Evolutionary conservation across 2,888 invertebrate species (phyloP).

Genomic region (Sphaerophoria rueppellii): DNA sequence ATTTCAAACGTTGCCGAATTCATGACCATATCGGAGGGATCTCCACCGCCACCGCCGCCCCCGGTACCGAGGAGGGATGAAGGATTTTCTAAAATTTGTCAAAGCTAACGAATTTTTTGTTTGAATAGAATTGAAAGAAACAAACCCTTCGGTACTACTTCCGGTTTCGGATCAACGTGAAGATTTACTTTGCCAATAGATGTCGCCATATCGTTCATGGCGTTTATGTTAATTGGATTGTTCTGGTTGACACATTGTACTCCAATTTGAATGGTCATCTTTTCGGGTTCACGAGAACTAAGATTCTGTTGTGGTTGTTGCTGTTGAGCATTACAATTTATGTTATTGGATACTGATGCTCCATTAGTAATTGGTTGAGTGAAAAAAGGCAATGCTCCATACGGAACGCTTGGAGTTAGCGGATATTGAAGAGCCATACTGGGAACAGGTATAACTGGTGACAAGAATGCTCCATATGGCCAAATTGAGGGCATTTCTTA

Average conservation of each 20-base stretch:
- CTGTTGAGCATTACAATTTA: conserved; percentile 23
- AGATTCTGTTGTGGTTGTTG: conserved; percentile 39
- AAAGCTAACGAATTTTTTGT: conserved; percentile 66
- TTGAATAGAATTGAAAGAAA: conserved; percentile 34
- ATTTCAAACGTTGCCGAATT: conserved; percentile 76
- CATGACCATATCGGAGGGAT: conserved; percentile 46
- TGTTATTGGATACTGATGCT: conserved; percentile 46
- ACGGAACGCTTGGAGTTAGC: conserved; percentile 73
- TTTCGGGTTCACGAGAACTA: conserved; percentile 74
- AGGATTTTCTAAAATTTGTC: conserved; percentile 23
- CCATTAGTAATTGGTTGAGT: conserved; percentile 74
- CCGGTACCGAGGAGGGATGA: not conserved
- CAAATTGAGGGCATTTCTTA: conserved; percentile 77
- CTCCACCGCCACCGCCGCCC: conserved; percentile 42
- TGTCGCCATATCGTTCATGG: conserved; percentile 75
- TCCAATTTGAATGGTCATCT: conserved; percentile 77
- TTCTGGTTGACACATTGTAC: conserved; percentile 77
- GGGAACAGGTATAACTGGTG: conserved; percentile 76
- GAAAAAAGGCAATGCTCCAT: conserved; percentile 75
- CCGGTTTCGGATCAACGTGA: conserved; percentile 35
- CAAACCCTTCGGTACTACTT: conserved; percentile 73
- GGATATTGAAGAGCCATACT: conserved; percentile 76
- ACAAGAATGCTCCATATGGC: conserved; percentile 77
- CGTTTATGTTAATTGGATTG: conserved; percentile 76
- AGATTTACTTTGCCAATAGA: conserved; percentile 74